Evolutionary conservation across 2,113 vertebrate genomes (phyloP), one percentile per base, ranked within the genome.

Genomic region (Mystacornis crossleyi): DNA sequence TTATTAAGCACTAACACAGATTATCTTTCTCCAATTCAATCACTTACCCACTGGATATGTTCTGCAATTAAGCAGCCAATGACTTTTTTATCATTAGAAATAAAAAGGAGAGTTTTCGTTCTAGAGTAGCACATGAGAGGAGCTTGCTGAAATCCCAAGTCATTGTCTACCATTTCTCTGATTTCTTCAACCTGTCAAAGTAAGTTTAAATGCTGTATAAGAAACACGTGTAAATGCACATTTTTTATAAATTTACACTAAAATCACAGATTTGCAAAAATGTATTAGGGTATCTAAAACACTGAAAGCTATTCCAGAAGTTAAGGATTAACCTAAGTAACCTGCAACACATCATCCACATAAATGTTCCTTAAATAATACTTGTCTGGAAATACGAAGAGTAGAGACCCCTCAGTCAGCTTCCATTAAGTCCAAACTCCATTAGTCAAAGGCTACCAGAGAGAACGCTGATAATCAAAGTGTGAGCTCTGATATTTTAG

Each of bases 81-180:
- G 72, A 99, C 99, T 98, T 99, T 99, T 98, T 99, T 99, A 96
- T 99, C 99, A 70, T 99, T 99, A 72, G 99, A 99, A 98, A 99
- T 99, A 94, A 99, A 99, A 73, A 99, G 99, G 89, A 99, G 99
- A 61, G 99, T 99, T 98, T 99, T 99, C 67, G 99, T 99, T 98
- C 99, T 98, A 57, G 99, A 99, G 86, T 99, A 99, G 97, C 99
- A 99, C 98, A 99, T 99, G 67, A 99, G 98, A 23, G 99, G 99
- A 97, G 99, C 98, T 97, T 99, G 99, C 81, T 99, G 99, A 97
- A 99, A 99, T 94, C 99, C 99, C 87, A 99, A 98, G 95, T 99
- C 99, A 90, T 99, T 99, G 98, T 99, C 99, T 96, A 99, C 99
- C 99, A 99, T 99, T 98, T 99, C 99, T 97, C 99, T 98, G 84